Evolutionary conservation across 2,113 vertebrate species (phyloP).

Genomic region (Pristiophorus japonicus): DNA sequence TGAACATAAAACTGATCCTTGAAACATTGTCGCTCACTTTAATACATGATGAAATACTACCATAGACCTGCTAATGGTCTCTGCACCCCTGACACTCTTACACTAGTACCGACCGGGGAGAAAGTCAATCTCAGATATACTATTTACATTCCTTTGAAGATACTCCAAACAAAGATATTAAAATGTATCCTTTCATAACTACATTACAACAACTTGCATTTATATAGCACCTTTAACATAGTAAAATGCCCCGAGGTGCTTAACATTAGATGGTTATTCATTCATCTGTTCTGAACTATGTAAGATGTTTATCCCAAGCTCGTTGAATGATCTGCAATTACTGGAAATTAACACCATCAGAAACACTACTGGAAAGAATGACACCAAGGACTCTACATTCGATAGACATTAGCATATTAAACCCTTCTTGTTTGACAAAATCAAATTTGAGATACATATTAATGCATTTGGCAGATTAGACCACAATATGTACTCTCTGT

Average conservation of each 20-base stretch:
- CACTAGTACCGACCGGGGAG: neutral
- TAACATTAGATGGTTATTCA: neutral
- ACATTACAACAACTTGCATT: neutral
- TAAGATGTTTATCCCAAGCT: neutral
- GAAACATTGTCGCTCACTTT: neutral
- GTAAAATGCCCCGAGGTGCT: neutral
- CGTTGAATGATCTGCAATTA: neutral
- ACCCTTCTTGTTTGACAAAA: neutral
- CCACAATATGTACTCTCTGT: neutral
- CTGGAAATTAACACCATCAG: neutral
- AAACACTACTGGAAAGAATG: neutral
- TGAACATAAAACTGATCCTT: neutral
- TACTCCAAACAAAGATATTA: neutral
- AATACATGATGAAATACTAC: neutral
- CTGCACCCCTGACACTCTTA: neutral
- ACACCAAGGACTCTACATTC: neutral
- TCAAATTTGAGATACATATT: neutral
- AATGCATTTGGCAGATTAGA: neutral
- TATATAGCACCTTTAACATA: neutral
- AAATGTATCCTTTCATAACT: neutral
- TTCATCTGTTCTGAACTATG: neutral
- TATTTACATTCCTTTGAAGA: neutral
- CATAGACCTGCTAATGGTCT: neutral
- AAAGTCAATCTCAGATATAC: neutral
- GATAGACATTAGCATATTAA: neutral